Conservation (phyloP, 1,140 invertebrate species). For the Brachionus koreanus region DNA sequence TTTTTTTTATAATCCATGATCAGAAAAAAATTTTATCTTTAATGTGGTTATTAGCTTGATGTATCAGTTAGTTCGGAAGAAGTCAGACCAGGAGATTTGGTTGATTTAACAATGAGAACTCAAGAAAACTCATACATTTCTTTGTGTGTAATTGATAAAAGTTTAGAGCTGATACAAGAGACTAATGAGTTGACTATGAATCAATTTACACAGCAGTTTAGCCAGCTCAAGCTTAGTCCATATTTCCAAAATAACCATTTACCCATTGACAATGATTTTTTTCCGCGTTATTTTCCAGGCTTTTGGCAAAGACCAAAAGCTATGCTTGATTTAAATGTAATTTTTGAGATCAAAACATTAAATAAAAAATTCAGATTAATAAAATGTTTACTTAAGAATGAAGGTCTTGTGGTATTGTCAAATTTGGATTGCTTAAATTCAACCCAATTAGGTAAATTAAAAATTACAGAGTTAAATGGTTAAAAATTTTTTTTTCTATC, state of each 20-base stretch:
- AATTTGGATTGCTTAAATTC: constrained; percentile 1
- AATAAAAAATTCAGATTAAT: background rate
- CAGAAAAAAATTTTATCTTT: background rate
- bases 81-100: background rate
- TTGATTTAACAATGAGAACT: background rate
- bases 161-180: constrained; percentile 1
- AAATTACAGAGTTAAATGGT: background rate
- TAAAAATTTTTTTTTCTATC: background rate
- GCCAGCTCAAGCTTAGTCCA: background rate
- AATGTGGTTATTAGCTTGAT: background rate
- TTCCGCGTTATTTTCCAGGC: background rate
- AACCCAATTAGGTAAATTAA: background rate
- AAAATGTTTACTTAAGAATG: background rate
- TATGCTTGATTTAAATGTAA: constrained; percentile 14
- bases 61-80: background rate
- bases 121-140: background rate
- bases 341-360: background rate
- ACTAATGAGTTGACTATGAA: background rate
- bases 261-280: background rate
- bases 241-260: background rate
- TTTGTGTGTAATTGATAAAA: constrained; percentile 30
- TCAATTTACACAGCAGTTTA: background rate
- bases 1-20: background rate
- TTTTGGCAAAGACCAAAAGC: constrained; percentile 7
- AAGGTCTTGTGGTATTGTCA: background rate